Conservation (phyloP, 37 sponge, comb jelly and placozoan species). For the Beroe forskalii region DNA sequence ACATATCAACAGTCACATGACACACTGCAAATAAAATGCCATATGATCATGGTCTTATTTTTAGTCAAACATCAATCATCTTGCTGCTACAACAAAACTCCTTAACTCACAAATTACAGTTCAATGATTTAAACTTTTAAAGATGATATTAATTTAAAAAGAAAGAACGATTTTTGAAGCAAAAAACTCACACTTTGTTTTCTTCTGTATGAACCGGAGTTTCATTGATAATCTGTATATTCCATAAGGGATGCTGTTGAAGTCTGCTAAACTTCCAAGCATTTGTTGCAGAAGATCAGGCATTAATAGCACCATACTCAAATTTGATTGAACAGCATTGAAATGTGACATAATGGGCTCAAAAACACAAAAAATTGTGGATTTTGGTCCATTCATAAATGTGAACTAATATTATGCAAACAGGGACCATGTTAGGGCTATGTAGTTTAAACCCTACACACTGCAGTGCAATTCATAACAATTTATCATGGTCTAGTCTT, state of each 20-base stretch:
- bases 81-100: neutral
- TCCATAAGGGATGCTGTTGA: constrained; percentile 12
- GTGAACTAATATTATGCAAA: too few relatives aligned
- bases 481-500: too few relatives aligned
- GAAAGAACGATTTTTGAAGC: neutral
- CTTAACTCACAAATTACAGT: neutral
- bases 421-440: too few relatives aligned
- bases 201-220: constrained; percentile 44
- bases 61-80: neutral
- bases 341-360: too few relatives aligned
- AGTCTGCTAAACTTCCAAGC: constrained; percentile 35
- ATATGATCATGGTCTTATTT: neutral
- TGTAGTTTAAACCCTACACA: too few relatives aligned
- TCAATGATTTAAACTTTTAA: neutral
- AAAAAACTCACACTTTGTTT: constrained; percentile 43
- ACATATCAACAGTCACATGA: constrained; percentile 53
- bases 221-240: constrained; percentile 34
- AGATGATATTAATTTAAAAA: neutral
- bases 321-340: too few relatives aligned
- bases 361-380: too few relatives aligned
- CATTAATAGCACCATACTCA: constrained; percentile 4
- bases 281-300: constrained; percentile 17
- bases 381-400: too few relatives aligned
- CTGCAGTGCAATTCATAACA: too few relatives aligned
- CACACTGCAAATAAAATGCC: neutral